A percentile compares a stretch with the other conserved stretches of the same genome.
These are phyloP conservation scores for Octodon degus DNA, from an alignment of 2,113 vertebrate genomes.

Conservation along the genomic window DNA sequence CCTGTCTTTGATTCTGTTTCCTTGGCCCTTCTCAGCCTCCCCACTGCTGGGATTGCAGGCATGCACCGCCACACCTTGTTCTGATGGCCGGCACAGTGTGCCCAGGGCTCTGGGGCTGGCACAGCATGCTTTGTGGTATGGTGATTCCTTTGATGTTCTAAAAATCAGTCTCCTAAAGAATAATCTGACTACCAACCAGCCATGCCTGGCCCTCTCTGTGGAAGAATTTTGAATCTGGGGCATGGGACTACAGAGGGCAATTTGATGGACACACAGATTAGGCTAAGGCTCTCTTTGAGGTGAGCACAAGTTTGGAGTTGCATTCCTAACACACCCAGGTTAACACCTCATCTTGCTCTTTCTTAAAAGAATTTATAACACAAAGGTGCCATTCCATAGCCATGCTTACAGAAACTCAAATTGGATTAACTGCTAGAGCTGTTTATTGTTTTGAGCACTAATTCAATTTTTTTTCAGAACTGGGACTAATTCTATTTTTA, in stretches of 20 bases:
- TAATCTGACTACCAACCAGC: background rate
- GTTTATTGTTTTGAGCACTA: background rate
- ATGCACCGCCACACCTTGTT: too few species aligned
- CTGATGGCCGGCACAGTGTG: too few species aligned
- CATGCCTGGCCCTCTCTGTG: background rate
- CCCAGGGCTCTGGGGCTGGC: too few species aligned
- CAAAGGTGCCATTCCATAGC: background rate
- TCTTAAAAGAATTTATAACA: background rate
- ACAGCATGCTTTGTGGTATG: background rate
- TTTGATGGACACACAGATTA: background rate
- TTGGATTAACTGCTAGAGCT: background rate
- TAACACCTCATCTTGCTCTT: constrained; percentile 10
- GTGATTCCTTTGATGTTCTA: background rate
- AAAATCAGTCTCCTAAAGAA: constrained; percentile 7
- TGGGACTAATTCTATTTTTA: background rate
- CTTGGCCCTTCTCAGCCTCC: too few species aligned
- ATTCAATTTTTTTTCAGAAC: background rate
- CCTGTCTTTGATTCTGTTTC: background rate
- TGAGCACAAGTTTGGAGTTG: background rate
- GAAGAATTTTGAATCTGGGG: background rate
- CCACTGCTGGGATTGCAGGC: too few species aligned
- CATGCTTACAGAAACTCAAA: constrained; percentile 16
- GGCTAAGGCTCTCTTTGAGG: background rate
- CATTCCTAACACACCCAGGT: background rate
- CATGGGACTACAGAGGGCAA: rapidly evolving